Evolutionary conservation across 1,140 invertebrate species (phyloP), one percentile per base, ranked within the genome.

Genomic region (Tetramorium parvispinum): DNA sequence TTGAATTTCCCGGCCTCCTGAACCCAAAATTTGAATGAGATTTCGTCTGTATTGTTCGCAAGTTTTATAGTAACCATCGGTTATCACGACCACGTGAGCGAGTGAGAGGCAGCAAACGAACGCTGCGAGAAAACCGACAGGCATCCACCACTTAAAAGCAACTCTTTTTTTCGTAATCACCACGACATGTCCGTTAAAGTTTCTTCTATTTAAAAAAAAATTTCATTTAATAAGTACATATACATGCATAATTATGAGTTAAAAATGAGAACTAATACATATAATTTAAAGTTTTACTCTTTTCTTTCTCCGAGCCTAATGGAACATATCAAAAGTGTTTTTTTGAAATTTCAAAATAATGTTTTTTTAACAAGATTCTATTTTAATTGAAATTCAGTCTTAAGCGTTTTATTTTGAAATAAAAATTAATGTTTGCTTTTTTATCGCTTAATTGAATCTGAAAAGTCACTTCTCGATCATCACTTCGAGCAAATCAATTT

Each of bases 61-160:
- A 71, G 96, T 97, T 88, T 96, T 96, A 24, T 96, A 95, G 86
- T 96, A 97, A 3, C 97, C 97, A 93, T 97, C 96, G 0, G 97
- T 97, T 37, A 96, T 93, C 37, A 97, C 94, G 6, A 96, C 92
- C 1, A 96, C 96, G 91, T 97, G 96, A 2, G 96, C 94, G 0
- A 97, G 85, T 2, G 96, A 96, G 68, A 97, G 96, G 59, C 97
- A 93, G 32, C 94, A 95, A 87, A 97, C 95, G 0, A 97, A 89
- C 3, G 95, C 92, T 3, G 96, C 95, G 59, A 97, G 92, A 51
- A 96, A 96, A 6, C 95, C 95, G 3, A 95, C 93, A 5, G 96
- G 95, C 73, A 96, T 95, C 97, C 97, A 97, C 76, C 96, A 90
- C 95, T 96, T 89, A 95, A 96, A 85, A 95, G 95, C 61, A 63